Base-by-base conservation (phyloP, 2,888 invertebrate genomes). In the Ditula angustiorana region DNA sequence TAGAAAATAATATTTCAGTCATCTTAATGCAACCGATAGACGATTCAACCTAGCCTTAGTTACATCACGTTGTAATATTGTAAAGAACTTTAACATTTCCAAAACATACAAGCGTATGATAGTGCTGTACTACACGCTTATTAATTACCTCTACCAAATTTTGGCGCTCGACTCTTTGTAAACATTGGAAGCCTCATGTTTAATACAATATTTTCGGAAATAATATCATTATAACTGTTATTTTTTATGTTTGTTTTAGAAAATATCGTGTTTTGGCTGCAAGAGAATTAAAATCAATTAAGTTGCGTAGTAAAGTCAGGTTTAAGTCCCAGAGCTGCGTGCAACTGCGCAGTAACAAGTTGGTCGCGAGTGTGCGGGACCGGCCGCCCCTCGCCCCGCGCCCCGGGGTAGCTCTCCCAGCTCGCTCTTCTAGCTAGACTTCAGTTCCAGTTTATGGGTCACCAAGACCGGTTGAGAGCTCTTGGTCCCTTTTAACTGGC, bases 401-500 rank as follows among this genome's bases (percentile, higher is more conserved):
- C 53, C 58, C 37, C 47, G 41, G 53, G 49, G 30, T 47, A 47
- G 59, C 33, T 8, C 46, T 61, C 57, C 50, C 44, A 19, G 37
- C 24, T 52, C 21, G 33, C 33, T 26, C 35, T 21, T 26, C 59
- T 23, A 13, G 52, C 46, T 35, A 41, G 35, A 37, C 46, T 49
- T 64, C 64, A 64, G 50, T 64, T 53, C 64, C 64, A 64, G 64
- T 64, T 59, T 64, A 64, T 59, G 64, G 64, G 64, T 28, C 53
- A 64, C 64, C 64, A 64, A 64, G 64, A 64, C 58, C 59, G 64
- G 63, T 64, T 46, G 52, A 46, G 53, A 46, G 64, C 53, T 64
- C 64, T 64, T 64, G 64, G 64, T 64, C 64, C 64, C 64, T 53
- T 44, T 64, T 59, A 64, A 64, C 64, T 64, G 64, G 64, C 59